Evolutionary conservation across 2,888 invertebrate genomes (phyloP).

Genomic region (Strigamia crassipes): DNA sequence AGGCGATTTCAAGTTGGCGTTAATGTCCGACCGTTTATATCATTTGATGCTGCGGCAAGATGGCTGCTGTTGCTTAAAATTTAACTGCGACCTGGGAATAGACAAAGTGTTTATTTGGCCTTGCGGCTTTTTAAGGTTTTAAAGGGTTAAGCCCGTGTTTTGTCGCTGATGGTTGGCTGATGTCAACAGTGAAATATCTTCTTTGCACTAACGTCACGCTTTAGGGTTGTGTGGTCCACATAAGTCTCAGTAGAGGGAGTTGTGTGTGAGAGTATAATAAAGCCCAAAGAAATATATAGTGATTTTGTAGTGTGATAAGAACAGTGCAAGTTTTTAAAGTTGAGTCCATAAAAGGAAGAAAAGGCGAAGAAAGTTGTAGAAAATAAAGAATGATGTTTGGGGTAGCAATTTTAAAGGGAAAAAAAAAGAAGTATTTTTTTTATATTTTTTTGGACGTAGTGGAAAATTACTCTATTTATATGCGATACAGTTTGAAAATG

Average conservation of each 20-base stretch:
- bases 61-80: background rate
- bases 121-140: constrained; percentile 24
- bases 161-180: constrained; percentile 24
- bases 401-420: background rate
- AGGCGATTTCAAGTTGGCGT: no score
- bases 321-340: constrained; percentile 22
- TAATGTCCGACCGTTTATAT: no score
- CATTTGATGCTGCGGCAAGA: background rate
- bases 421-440: background rate
- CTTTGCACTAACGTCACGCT: constrained; percentile 34
- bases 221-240: constrained; percentile 31
- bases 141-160: constrained; percentile 30
- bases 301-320: constrained; percentile 34
- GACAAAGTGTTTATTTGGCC: constrained; percentile 23
- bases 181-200: constrained; percentile 34
- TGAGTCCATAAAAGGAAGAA: constrained; percentile 25
- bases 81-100: background rate
- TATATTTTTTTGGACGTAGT: background rate
- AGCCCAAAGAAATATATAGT: constrained; percentile 31
- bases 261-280: constrained; percentile 4
- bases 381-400: constrained; percentile 31
- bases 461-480: constrained; percentile 34
- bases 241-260: constrained; percentile 28
- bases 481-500: constrained; percentile 34
- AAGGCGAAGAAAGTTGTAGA: constrained; percentile 12